Percentiles rank a stretch among this genome's conserved stretches.
phyloP scores from a whole-genome alignment of 2,797 vertebrate genomes.

The Galago senegalensis region DNA sequence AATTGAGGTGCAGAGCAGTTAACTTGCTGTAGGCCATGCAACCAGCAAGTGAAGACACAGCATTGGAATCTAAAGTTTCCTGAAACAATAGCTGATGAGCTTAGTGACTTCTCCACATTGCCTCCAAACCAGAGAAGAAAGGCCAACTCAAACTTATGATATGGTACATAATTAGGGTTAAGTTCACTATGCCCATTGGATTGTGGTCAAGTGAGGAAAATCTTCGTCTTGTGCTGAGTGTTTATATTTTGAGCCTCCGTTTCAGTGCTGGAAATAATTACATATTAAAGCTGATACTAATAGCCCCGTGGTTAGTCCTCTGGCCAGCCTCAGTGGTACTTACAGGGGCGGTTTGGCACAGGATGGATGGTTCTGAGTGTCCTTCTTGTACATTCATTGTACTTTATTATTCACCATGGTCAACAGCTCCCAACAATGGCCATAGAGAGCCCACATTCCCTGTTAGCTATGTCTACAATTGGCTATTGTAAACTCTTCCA shows the following conservation, averaged over 20 bases:
- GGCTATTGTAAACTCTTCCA: conserved; percentile 10
- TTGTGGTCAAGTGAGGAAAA: rapidly evolving
- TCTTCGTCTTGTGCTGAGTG: background rate
- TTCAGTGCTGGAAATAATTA: background rate
- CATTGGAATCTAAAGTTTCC: background rate
- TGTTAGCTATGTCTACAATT: conserved; percentile 8
- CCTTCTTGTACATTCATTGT: rapidly evolving
- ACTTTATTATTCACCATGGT: background rate
- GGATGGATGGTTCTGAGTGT: background rate
- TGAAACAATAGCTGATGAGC: background rate
- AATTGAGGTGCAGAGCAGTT: background rate
- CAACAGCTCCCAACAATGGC: rapidly evolving
- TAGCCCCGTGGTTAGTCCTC: background rate
- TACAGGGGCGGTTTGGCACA: background rate
- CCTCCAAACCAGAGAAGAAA: background rate
- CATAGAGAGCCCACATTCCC: background rate
- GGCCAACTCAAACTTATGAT: background rate
- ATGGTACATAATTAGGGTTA: background rate
- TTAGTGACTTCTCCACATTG: background rate
- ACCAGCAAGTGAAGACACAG: background rate
- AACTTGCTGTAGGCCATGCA: background rate
- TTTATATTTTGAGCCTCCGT: background rate
- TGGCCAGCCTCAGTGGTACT: rapidly evolving
- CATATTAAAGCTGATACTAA: background rate
- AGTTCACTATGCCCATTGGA: background rate